Evolutionary conservation across 2,888 invertebrate species (phyloP).

Genomic region (Macropis europaea): DNA sequence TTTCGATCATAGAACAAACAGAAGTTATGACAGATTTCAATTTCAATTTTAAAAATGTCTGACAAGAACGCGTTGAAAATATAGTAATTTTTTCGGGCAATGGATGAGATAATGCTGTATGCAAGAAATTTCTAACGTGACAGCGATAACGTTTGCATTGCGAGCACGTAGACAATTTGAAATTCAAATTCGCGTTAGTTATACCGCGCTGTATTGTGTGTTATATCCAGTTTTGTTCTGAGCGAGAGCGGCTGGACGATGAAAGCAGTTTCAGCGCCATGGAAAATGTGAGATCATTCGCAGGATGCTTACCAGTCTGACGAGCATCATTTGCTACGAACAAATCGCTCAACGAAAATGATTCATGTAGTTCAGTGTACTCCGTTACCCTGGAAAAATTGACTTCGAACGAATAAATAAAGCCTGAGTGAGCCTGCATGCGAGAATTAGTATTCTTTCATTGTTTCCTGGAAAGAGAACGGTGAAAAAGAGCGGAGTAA

Average conservation of each 20-base stretch:
- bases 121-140: slow-evolving; percentile 5
- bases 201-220: not conserved
- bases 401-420: too few relatives aligned
- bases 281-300: not conserved
- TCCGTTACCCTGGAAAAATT: too few relatives aligned
- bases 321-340: too few relatives aligned
- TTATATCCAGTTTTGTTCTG: not conserved
- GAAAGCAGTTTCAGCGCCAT: not conserved
- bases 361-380: too few relatives aligned
- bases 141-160: slow-evolving; percentile 1
- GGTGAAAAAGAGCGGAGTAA: slow-evolving; percentile 1
- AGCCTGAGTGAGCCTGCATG: too few relatives aligned
- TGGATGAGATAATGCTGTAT: not conserved
- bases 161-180: slow-evolving; percentile 29
- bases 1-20: too few relatives aligned
- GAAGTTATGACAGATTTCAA: not conserved
- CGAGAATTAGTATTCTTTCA: not conserved
- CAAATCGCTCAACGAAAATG: too few relatives aligned
- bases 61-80: not conserved
- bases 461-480: too few relatives aligned
- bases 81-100: not conserved
- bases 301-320: not conserved
- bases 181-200: slow-evolving; percentile 27
- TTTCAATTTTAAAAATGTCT: slow-evolving; percentile 2
- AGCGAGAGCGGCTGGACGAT: not conserved